Percentiles rank a stretch among this genome's conserved stretches.
These are phyloP conservation scores for Drosophila nr. medialis DNA, from an alignment of 2,888 invertebrate species.

Conservation along the genomic window DNA sequence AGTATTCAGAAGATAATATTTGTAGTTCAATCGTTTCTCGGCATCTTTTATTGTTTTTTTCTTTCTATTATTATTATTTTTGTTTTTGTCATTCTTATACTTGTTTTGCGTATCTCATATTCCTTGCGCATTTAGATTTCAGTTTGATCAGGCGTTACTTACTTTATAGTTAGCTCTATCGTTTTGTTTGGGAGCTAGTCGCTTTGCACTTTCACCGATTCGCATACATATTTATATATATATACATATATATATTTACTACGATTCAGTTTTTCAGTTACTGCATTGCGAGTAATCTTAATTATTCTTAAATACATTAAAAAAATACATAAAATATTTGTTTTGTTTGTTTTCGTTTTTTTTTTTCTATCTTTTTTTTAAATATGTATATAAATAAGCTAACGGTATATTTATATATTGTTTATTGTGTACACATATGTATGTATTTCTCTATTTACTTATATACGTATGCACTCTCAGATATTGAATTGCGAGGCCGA, in stretches of 20 bases:
- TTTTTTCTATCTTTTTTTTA: constrained; percentile 39
- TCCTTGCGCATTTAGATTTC: constrained; percentile 63
- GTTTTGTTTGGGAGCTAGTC: constrained; percentile 17
- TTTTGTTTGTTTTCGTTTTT: constrained; percentile 25
- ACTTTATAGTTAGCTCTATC: constrained; percentile 27
- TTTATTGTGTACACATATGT: constrained; percentile 60
- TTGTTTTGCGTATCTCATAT: constrained; percentile 48
- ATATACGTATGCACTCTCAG: constrained; percentile 49
- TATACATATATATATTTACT: constrained; percentile 36
- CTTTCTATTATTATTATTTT: constrained; percentile 20
- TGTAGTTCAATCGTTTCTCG: not conserved
- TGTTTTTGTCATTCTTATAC: constrained; percentile 28
- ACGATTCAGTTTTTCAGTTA: constrained; percentile 38
- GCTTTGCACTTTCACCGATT: constrained; percentile 51
- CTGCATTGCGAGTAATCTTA: constrained; percentile 65
- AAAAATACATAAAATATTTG: constrained; percentile 77
- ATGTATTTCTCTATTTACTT: constrained; percentile 63
- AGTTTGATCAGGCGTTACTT: constrained; percentile 41
- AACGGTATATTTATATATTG: constrained; percentile 71
- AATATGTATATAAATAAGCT: constrained; percentile 73
- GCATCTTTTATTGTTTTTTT: constrained; percentile 34
- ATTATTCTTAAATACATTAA: constrained; percentile 76
- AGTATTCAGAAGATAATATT: not conserved
- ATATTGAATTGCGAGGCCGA: constrained; percentile 44
- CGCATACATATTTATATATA: constrained; percentile 21